Base-by-base conservation (phyloP, 2,888 invertebrate genomes). In the Zhuqinia jingwanae region DNA sequence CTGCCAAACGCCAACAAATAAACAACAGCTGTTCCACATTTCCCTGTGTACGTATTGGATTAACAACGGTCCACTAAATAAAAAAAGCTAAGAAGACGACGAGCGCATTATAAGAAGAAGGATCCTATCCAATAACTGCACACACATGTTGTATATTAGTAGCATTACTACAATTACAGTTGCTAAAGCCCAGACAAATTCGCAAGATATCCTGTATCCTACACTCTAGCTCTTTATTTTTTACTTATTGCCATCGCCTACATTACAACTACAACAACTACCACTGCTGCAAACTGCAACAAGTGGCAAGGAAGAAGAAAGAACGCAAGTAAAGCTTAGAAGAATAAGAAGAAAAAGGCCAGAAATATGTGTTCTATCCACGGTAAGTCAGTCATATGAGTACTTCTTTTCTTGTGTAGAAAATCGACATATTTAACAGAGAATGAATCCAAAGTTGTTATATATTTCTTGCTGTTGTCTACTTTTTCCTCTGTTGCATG, bases 301-400 rank as follows among this genome's bases (percentile, higher is more conserved):
- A 85, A 85, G 85, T 85, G 85, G 85, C 17, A 58, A 78, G 68
- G 78, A 42, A 53, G 8, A 36, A 36, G 8, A 8, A 36, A 36
- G 36, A 36, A 36, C 36, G 8, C 75, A 36, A 53, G 73, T 17
- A 2, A 65, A 36, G 22, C 20, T 45, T 45, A 65, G 65, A 68
- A 68, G 47, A n/a, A n/a, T n/a, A n/a, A n/a, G n/a, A n/a, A n/a
- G n/a, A n/a, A n/a, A n/a, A 73, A 78, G 42, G 10, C 60, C 36
- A 56, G 56, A 85, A 79, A 85, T 79, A 85, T 85, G 85, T 78
- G 79, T 68, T 79, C 85, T 68, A 78, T 36, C 60, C 85, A 78
- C 60, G 85, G 85, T 85, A 73, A 85, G 85, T 63, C 6, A 70
- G 27, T 36, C 45, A n/a, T 17, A 5, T 22, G 56, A 2, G 45